These are phyloP conservation scores for Tragelaphus strepsiceros DNA, from an alignment of 2,113 vertebrate genomes.

Conservation along the genomic window DNA sequence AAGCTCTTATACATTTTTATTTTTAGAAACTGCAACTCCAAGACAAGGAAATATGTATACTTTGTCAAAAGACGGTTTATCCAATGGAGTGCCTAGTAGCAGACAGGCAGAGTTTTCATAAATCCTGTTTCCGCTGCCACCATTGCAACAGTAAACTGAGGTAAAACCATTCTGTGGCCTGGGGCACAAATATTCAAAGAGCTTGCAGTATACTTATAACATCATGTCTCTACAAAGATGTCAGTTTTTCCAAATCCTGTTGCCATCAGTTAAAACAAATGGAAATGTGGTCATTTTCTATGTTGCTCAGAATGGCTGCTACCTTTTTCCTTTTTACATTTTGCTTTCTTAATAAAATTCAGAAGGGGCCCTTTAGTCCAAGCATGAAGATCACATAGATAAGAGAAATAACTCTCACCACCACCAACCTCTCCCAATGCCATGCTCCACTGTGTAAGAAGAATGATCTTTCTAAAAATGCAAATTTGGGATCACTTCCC, in stretches of 20 bases:
- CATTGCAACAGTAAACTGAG: conserved; percentile 94
- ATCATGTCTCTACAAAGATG: not conserved
- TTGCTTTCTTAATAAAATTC: not conserved
- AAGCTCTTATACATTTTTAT: conserved; percentile 57
- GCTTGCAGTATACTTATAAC: not conserved
- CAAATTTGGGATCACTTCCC: not conserved
- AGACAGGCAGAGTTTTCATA: conserved; percentile 97
- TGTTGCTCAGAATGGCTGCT: not conserved
- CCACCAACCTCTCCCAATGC: not conserved
- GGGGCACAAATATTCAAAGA: not conserved
- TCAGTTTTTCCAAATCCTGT: not conserved
- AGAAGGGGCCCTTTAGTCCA: not conserved
- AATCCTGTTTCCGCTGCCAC: conserved; percentile 96
- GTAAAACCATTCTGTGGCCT: conserved; percentile 77
- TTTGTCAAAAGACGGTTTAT: conserved; percentile 94
- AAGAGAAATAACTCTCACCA: not conserved
- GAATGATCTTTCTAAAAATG: not conserved
- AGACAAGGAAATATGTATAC: conserved; percentile 89
- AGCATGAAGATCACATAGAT: not conserved
- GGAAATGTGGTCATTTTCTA: not conserved
- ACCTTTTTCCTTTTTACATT: not conserved
- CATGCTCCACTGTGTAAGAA: not conserved
- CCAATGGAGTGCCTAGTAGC: conserved; percentile 94
- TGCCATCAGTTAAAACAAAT: not conserved
- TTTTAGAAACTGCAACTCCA: conserved; percentile 88